These are phyloP conservation scores for Solen grandis DNA, from an alignment of 1,140 invertebrate genomes.

Conservation along the genomic window DNA sequence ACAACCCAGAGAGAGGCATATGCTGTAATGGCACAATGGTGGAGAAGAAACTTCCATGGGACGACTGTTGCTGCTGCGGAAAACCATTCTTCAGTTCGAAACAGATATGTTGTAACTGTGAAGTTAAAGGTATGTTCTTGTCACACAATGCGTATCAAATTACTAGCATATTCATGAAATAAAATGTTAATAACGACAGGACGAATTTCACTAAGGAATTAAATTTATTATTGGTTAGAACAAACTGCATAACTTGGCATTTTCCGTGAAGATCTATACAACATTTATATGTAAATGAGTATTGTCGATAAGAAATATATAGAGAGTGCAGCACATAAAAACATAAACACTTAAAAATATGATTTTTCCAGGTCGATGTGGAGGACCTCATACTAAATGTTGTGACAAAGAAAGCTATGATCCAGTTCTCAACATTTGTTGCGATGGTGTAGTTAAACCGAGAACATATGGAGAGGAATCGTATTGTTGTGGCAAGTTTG, in stretches of 20 bases:
- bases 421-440: conserved; percentile 36
- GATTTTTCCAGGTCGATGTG: not conserved
- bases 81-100: conserved; percentile 33
- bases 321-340: not conserved
- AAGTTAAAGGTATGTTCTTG: conserved; percentile 38
- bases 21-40: conserved; percentile 43
- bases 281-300: not conserved
- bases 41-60: conserved; percentile 32
- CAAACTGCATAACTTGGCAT: not conserved
- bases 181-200: too few relatives aligned
- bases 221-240: too few relatives aligned
- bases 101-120: conserved; percentile 50
- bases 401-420: conserved; percentile 42
- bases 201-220: too few relatives aligned
- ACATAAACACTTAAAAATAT: not conserved
- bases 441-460: conserved; percentile 32
- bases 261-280: not conserved
- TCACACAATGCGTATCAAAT: too few relatives aligned
- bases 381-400: conserved; percentile 32
- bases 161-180: too few relatives aligned
- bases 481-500: conserved; percentile 46
- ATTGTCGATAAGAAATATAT: not conserved
- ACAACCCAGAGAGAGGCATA: conserved; percentile 51
- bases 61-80: conserved; percentile 51
- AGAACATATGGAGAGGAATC: conserved; percentile 37